phyloP scores from a whole-genome alignment of 2,888 invertebrate species.

The Macaria notata region DNA sequence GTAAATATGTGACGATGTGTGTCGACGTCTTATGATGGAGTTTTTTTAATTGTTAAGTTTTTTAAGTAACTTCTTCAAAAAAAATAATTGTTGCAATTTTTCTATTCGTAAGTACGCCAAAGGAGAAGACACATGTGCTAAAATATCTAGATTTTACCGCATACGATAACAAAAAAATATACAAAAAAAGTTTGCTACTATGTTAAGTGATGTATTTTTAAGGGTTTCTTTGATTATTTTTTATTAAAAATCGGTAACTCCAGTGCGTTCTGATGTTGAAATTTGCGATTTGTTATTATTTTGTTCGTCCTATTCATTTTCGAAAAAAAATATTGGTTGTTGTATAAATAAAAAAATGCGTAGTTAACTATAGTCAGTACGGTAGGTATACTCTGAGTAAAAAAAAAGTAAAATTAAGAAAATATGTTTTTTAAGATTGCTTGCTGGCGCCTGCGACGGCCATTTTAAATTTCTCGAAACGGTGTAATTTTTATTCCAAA shows the following conservation, averaged over 20 bases:
- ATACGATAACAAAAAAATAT: slow-evolving; percentile 35
- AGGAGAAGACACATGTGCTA: slow-evolving; percentile 65
- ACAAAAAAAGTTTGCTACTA: slow-evolving; percentile 64
- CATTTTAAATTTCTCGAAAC: slow-evolving; percentile 28
- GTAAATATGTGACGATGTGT: slow-evolving; percentile 40
- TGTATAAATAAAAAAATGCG: slow-evolving; percentile 59
- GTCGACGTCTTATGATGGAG: slow-evolving; percentile 48
- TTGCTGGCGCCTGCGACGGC: slow-evolving; percentile 48
- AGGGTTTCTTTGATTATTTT: slow-evolving; percentile 28
- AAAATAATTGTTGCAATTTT: slow-evolving; percentile 65
- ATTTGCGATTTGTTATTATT: slow-evolving; percentile 36
- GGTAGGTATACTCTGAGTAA: slow-evolving; percentile 42
- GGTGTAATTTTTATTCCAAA: slow-evolving; percentile 50
- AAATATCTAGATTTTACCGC: slow-evolving; percentile 31
- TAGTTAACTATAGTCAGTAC: slow-evolving; percentile 45
- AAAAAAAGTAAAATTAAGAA: slow-evolving; percentile 50
- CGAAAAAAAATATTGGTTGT: slow-evolving; percentile 61
- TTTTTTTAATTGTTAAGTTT: slow-evolving; percentile 67
- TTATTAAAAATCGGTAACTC: slow-evolving; percentile 27
- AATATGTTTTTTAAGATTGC: slow-evolving; percentile 61
- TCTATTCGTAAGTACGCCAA: slow-evolving; percentile 72
- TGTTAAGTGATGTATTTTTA: slow-evolving; percentile 52
- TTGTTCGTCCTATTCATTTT: slow-evolving; percentile 35
- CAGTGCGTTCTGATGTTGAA: slow-evolving; percentile 28
- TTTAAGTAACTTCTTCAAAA: slow-evolving; percentile 54